Evolutionary conservation across 2,797 vertebrate species (phyloP), one percentile per base, ranked within the genome.

Genomic region (Chromobotia macracanthus): DNA sequence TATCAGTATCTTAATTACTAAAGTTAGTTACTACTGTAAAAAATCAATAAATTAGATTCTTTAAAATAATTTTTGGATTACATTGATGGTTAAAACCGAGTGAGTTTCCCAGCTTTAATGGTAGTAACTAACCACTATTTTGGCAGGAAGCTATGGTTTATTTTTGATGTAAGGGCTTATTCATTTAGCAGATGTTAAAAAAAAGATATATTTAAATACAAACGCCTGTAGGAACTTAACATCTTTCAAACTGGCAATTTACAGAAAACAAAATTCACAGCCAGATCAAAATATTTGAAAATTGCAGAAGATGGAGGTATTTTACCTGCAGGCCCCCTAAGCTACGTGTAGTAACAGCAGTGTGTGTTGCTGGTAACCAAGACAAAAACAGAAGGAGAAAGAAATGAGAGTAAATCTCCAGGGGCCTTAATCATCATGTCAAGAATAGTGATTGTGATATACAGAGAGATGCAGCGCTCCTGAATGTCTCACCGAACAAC

Each of bases 401-500:
- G n/a, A 23, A 55, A 12, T 60, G 21, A 35, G 50, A 72, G 28
- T 38, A 71, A 60, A 25, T 60, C 68, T 75, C 71, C 77, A 63
- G 70, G 46, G 18, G 72, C 41, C 68, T 73, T 60, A 79, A 60
- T 55, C 65, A 51, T 67, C 63, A 67, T 44, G 67, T 79, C 72
- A 77, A 64, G 55, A 44, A 72, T 35, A 67, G 67, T 56, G 68
- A 72, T 15, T 2, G 13, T 46, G 58, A 48, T 69, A 25, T 23
- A 60, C 28, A 35, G 61, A 67, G 72, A 71, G 48, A 67, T 28
- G 28, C 74, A 64, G 44, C 16, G 74, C 13, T 65, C n/a, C 50
- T 68, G 31, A 71, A 53, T 3, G 67, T 68, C 61, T 11, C 55
- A 64, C 72, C 64, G 48, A 80, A 76, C 56, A 76, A 25, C 55